phyloP scores from a whole-genome alignment of 2,888 invertebrate genomes.

The Spialia ferax region DNA sequence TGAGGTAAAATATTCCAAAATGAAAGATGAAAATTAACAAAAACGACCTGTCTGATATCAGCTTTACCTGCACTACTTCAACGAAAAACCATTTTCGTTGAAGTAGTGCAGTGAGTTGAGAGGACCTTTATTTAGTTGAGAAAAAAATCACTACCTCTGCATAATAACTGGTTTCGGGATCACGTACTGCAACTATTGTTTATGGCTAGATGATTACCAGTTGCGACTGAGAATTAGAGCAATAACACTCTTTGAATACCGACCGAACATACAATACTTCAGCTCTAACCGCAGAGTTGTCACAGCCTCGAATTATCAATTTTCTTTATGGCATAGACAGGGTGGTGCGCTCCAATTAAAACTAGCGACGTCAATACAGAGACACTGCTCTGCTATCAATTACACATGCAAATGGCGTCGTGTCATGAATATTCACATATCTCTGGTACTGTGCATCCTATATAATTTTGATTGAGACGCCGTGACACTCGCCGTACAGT shows the following conservation, averaged over 20 bases:
- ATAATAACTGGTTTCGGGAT: conserved; percentile 5
- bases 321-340: conserved; percentile 46
- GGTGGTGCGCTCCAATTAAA: conserved; percentile 68
- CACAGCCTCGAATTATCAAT: conserved; percentile 29
- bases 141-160: background rate
- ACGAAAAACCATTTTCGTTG: background rate
- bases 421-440: conserved; percentile 72
- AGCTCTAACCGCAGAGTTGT: conserved; percentile 48
- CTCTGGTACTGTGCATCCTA: conserved; percentile 53
- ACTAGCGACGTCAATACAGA: conserved; percentile 66
- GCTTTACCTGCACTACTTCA: background rate
- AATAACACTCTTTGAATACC: conserved; percentile 18
- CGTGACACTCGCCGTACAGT: conserved; percentile 39
- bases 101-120: no score
- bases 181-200: conserved; percentile 3
- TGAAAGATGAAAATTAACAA: no score
- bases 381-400: conserved; percentile 71
- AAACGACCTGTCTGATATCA: no score
- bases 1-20: no score
- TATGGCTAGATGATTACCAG: conserved; percentile 28
- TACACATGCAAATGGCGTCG: conserved; percentile 73
- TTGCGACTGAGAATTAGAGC: conserved; percentile 22
- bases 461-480: conserved; percentile 48
- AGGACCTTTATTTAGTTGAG: background rate
- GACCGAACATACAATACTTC: conserved; percentile 8